phyloP scores from a whole-genome alignment of 1,140 invertebrate species.

The Drosophila littoralis region DNA sequence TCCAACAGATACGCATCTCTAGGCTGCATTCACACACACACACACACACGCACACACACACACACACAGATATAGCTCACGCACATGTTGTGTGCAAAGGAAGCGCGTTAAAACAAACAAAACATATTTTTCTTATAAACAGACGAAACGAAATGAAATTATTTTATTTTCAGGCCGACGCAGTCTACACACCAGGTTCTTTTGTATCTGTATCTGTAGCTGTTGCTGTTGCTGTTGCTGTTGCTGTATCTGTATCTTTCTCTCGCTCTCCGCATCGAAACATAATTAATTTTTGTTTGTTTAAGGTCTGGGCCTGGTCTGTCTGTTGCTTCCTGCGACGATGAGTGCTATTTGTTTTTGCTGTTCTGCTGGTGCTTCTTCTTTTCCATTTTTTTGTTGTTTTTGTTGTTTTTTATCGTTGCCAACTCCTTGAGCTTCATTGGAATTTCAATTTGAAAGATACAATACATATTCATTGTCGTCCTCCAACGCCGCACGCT shows the following conservation, averaged over 20 bases:
- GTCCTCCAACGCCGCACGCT: constrained; percentile 28
- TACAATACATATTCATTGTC: constrained; percentile 74
- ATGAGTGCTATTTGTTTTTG: constrained; percentile 63
- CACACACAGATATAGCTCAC: background rate
- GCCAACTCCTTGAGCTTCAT: constrained; percentile 69
- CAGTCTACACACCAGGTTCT: constrained; percentile 44
- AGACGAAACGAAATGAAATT: constrained; percentile 59
- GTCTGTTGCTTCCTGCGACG: constrained; percentile 73
- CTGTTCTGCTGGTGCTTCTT: constrained; percentile 6
- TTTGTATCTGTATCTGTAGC: constrained; percentile 31
- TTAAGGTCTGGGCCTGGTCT: constrained; percentile 74
- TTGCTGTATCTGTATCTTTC: background rate
- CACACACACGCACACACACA: constrained; percentile 22
- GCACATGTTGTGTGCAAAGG: constrained; percentile 49
- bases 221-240: constrained; percentile 26
- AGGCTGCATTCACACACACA: constrained; percentile 31
- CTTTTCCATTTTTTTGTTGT: background rate
- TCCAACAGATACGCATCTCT: constrained; percentile 62
- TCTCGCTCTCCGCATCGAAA: constrained; percentile 64
- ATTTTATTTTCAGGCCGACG: constrained; percentile 67
- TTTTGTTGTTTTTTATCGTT: constrained; percentile 1
- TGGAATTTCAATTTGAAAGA: constrained; percentile 74
- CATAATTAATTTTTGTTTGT: constrained; percentile 84
- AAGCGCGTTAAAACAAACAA: constrained; percentile 81
- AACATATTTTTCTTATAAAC: constrained; percentile 83